Conservation (phyloP, 2,113 vertebrate genomes). For the Seriola aureovittata region DNA sequence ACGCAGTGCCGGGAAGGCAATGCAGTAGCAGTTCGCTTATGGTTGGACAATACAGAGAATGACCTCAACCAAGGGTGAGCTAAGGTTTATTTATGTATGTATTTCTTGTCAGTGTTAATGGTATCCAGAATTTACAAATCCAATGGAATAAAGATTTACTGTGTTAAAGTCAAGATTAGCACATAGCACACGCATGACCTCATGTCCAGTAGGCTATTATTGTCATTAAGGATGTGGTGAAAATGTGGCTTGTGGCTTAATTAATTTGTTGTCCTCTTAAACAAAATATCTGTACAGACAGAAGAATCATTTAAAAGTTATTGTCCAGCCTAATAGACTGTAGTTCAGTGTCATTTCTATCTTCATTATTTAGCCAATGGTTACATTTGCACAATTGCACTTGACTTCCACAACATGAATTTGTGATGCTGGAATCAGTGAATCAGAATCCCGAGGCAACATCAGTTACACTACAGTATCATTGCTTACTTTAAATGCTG, state of each 20-base stretch:
- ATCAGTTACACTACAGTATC: background rate
- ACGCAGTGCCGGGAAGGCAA: conserved; percentile 98
- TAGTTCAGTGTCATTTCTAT: background rate
- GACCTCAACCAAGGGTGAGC: conserved; percentile 98
- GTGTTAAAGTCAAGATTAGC: background rate
- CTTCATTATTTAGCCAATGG: background rate
- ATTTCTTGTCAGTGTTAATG: background rate
- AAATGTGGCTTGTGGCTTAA: background rate
- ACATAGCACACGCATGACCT: background rate
- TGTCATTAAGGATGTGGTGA: background rate
- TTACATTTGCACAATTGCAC: background rate
- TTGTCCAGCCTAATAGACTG: background rate
- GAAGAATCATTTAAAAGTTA: background rate
- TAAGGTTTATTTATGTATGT: conserved; percentile 15
- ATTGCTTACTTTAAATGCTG: conserved; percentile 10
- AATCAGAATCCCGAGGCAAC: conserved; percentile 7
- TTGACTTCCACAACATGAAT: conserved; percentile 25
- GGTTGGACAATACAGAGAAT: conserved; percentile 98
- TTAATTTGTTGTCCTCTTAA: background rate
- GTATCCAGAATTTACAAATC: background rate
- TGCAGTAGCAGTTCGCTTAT: conserved; percentile 94
- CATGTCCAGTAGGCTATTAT: background rate
- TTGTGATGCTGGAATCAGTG: background rate
- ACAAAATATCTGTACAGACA: background rate
- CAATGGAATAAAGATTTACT: background rate